Percentiles rank a stretch among this genome's conserved stretches.
phyloP scores from a whole-genome alignment of 2,113 vertebrate genomes.

The Rhynchomys soricoides region DNA sequence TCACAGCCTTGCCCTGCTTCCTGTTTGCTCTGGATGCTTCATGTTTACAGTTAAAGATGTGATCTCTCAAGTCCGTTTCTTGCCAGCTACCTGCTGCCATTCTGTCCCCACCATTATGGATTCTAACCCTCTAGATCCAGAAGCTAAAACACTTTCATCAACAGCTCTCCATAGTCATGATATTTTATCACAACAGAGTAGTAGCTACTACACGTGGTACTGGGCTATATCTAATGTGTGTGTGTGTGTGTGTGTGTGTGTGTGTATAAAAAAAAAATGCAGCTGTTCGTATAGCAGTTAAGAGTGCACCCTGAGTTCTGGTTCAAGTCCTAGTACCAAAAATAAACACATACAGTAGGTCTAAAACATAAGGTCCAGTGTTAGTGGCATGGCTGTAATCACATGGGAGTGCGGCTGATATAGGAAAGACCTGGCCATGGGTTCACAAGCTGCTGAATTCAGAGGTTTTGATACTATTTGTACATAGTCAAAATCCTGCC shows the following conservation, averaged over 20 bases:
- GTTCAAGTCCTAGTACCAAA: neutral
- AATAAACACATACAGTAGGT: neutral
- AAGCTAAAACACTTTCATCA: neutral
- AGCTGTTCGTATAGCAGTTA: neutral
- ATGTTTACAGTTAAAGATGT: neutral
- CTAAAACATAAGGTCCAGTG: neutral
- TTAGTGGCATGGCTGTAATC: neutral
- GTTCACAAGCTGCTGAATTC: neutral
- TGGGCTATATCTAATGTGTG: neutral
- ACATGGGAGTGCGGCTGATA: neutral
- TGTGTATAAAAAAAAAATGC: too few species aligned
- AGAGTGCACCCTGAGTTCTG: neutral
- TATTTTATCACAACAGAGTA: neutral
- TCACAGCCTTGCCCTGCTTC: neutral
- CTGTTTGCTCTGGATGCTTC: neutral
- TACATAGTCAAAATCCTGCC: neutral
- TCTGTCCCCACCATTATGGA: neutral
- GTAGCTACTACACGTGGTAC: neutral
- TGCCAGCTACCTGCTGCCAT: neutral
- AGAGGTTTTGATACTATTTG: neutral
- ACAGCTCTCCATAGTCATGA: neutral
- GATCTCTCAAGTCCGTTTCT: neutral
- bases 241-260: too few species aligned
- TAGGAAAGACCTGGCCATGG: neutral
- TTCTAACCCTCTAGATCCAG: neutral